Conservation (phyloP, 2,888 invertebrate genomes). For the Aelia acuminata region DNA sequence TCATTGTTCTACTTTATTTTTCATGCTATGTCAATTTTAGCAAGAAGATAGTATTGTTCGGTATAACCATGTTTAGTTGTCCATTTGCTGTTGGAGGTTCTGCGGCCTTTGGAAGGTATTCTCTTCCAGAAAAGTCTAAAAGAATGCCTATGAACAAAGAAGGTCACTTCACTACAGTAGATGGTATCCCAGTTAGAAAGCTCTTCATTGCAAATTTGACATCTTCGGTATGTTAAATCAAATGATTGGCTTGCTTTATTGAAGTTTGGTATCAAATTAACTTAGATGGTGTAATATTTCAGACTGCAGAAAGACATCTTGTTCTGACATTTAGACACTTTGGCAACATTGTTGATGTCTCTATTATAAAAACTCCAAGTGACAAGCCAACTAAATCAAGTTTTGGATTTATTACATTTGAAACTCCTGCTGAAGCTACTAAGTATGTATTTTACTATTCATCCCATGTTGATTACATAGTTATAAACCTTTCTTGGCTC, state of each 20-base stretch:
- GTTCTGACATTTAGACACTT: constrained; percentile 10
- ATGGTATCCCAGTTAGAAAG: constrained; percentile 62
- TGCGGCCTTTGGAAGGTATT: not conserved
- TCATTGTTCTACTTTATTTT: not conserved
- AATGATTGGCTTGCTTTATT: not conserved
- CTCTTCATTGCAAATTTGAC: constrained; percentile 61
- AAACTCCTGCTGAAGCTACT: constrained; percentile 61
- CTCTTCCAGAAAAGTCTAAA: not conserved
- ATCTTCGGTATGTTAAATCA: constrained; percentile 37
- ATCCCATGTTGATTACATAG: not conserved
- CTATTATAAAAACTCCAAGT: constrained; percentile 47
- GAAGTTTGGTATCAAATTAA: not conserved
- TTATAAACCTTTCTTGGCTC: too few relatives aligned
- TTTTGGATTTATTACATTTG: constrained; percentile 62
- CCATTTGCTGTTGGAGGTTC: not conserved
- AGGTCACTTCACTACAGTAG: constrained; percentile 61
- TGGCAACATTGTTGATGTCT: constrained; percentile 55
- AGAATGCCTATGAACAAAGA: constrained; percentile 39
- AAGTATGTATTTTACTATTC: constrained; percentile 50
- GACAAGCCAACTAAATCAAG: not conserved
- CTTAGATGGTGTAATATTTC: not conserved
- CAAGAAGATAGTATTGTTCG: constrained; percentile 14
- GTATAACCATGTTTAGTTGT: not conserved
- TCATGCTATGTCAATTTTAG: not conserved
- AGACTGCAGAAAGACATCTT: constrained; percentile 46